Conservation (phyloP, 2,888 invertebrate species). For the Galeruca laticollis region DNA sequence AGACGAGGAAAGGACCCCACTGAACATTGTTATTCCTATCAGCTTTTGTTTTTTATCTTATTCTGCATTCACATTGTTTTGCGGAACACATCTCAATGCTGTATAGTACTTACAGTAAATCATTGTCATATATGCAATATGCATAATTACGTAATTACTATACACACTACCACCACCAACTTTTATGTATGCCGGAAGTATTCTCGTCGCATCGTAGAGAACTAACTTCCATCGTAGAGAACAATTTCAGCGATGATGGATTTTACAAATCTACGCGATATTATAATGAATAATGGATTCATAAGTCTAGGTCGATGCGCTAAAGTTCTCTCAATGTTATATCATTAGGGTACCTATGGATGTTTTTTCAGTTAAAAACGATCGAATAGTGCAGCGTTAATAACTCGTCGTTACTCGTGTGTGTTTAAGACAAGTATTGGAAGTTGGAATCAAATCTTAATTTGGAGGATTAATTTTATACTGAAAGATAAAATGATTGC, state of each 20-base stretch:
- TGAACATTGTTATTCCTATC: too few relatives aligned
- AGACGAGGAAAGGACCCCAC: too few relatives aligned
- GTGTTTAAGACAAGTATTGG: too few relatives aligned
- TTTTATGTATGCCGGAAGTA: neutral
- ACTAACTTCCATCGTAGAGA: neutral
- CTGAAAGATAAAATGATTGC: too few relatives aligned
- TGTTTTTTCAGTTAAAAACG: too few relatives aligned
- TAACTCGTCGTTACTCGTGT: too few relatives aligned
- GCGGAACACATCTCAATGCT: neutral
- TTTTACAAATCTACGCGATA: neutral
- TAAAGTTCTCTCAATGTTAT: neutral
- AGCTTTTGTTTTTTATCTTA: neutral
- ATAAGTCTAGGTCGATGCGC: neutral
- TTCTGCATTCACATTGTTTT: neutral
- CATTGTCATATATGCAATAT: neutral
- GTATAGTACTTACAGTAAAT: neutral
- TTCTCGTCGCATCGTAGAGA: neutral
- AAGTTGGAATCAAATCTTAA: too few relatives aligned
- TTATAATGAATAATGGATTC: neutral
- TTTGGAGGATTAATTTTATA: too few relatives aligned
- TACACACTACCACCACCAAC: neutral
- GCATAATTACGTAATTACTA: neutral
- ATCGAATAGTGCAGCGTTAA: neutral
- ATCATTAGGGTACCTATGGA: neutral
- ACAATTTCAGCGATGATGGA: slow-evolving; percentile 2